Percentiles rank a stretch among this genome's conserved stretches.
Evolutionary conservation across 2,888 invertebrate genomes (phyloP).

Genomic region (Ecliptopera silaceata): DNA sequence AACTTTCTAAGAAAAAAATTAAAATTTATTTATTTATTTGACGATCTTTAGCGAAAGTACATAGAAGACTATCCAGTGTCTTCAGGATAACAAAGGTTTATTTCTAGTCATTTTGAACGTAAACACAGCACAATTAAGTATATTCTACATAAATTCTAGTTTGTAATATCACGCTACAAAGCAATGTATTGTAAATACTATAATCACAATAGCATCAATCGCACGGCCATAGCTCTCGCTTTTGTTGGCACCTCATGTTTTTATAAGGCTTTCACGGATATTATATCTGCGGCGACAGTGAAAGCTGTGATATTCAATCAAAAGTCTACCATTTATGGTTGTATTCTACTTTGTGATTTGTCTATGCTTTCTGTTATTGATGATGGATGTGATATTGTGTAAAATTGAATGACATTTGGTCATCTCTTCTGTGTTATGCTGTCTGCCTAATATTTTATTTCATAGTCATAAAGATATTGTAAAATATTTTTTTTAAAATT

Average conservation of each 20-base stretch:
- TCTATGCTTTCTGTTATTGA: not conserved
- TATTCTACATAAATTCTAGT: not conserved
- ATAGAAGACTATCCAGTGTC: no score
- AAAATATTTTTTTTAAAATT: no score
- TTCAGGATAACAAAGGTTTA: no score
- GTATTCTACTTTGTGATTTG: slow-evolving; percentile 5
- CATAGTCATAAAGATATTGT: no score
- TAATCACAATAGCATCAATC: slow-evolving; percentile 17
- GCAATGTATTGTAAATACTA: slow-evolving; percentile 22
- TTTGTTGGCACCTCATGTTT: slow-evolving; percentile 42
- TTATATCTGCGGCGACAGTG: slow-evolving; percentile 51
- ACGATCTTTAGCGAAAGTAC: no score
- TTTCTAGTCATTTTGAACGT: not conserved
- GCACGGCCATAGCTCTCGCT: slow-evolving; percentile 38
- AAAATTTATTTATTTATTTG: no score
- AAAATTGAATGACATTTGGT: not conserved
- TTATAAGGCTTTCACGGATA: slow-evolving; percentile 49
- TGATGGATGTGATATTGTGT: not conserved
- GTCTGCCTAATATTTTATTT: no score
- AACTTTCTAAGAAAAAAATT: no score
- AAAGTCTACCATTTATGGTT: slow-evolving; percentile 27
- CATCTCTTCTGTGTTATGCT: no score
- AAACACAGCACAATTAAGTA: not conserved
- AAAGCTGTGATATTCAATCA: slow-evolving; percentile 50
- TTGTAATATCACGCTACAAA: not conserved